A percentile compares a stretch with the other conserved stretches of the same genome.
Evolutionary conservation across 2,113 vertebrate genomes (phyloP).

Genomic region (Apus apus): DNA sequence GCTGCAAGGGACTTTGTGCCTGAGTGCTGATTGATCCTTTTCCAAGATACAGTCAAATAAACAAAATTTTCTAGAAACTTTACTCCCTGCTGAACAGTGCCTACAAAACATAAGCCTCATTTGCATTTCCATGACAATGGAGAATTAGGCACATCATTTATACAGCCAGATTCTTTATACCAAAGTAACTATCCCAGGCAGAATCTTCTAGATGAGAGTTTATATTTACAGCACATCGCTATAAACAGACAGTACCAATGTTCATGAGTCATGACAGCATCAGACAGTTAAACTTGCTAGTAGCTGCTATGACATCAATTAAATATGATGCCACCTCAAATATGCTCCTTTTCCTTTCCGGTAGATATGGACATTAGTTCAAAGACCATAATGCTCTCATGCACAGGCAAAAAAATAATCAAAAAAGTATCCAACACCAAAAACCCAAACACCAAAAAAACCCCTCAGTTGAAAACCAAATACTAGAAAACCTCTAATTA

Average conservation of each 20-base stretch:
- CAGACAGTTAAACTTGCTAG: background rate
- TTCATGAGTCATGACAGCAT: background rate
- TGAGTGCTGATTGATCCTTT: background rate
- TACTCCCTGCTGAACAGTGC: background rate
- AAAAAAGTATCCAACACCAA: background rate
- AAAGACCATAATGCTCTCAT: conserved; percentile 12
- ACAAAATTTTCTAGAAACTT: background rate
- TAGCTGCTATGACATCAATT: background rate
- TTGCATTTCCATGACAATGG: background rate
- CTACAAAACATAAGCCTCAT: background rate
- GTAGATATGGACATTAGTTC: background rate
- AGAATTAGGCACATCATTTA: background rate
- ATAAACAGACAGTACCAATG: background rate
- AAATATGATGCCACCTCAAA: conserved; percentile 9
- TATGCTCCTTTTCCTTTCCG: background rate
- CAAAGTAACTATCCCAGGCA: background rate
- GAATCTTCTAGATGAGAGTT: background rate
- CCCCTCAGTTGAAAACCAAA: background rate
- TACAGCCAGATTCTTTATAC: background rate
- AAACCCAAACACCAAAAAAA: background rate
- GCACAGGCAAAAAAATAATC: background rate
- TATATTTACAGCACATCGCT: background rate
- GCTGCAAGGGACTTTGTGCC: background rate
- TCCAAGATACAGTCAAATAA: background rate
- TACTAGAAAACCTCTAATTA: background rate